phyloP scores from a whole-genome alignment of 2,113 vertebrate genomes.

The Chlamydotis undulata region DNA sequence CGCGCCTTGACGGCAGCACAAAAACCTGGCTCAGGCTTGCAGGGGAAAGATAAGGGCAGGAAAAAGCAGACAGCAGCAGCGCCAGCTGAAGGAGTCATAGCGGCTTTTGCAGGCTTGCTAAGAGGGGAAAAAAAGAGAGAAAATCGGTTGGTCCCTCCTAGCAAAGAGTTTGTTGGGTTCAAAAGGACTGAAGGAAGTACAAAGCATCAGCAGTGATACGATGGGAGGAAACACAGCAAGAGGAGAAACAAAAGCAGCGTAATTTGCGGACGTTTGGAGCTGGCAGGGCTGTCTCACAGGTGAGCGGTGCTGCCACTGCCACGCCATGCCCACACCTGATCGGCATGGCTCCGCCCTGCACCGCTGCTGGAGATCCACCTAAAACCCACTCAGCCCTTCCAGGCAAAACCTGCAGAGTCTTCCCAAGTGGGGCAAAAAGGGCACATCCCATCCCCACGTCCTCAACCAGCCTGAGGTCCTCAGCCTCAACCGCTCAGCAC shows the following conservation, averaged over 20 bases:
- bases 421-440: background rate
- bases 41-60: conserved; percentile 7
- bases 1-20: background rate
- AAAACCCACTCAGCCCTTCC: background rate
- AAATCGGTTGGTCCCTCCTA: background rate
- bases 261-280: background rate
- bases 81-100: background rate
- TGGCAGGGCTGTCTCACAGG: background rate
- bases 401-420: background rate
- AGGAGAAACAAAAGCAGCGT: background rate
- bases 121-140: background rate
- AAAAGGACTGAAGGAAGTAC: background rate
- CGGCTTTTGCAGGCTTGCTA: background rate
- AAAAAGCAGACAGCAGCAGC: background rate
- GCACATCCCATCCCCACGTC: background rate
- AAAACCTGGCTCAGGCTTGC: background rate
- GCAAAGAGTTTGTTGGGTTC: background rate
- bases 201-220: background rate
- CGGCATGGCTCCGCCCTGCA: background rate
- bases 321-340: fast-evolving
- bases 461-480: too few relatives aligned
- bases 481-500: background rate
- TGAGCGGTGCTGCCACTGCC: background rate
- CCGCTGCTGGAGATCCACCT: background rate
- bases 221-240: background rate